phyloP scores from a whole-genome alignment of 1,140 invertebrate genomes.

The Drosophila pseudoobscura region DNA sequence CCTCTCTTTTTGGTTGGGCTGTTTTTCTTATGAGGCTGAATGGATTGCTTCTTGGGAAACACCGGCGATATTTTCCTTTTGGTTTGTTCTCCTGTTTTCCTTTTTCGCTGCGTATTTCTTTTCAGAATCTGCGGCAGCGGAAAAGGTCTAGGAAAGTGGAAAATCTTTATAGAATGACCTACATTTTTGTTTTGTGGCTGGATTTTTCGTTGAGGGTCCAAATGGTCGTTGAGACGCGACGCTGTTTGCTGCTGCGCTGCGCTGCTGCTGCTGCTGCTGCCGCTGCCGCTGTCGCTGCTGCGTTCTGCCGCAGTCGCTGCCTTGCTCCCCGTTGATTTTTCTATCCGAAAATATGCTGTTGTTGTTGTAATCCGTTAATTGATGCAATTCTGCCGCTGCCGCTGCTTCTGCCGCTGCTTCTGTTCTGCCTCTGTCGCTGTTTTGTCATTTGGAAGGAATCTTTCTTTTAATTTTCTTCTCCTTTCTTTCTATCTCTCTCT shows the following conservation, averaged over 20 bases:
- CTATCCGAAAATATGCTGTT: conserved; percentile 26
- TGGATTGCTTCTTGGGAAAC: no score
- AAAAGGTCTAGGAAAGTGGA: conserved; percentile 3
- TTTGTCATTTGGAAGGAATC: conserved; percentile 1
- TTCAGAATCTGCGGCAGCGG: no score
- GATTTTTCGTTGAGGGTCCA: conserved; percentile 13
- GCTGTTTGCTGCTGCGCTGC: neutral
- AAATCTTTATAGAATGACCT: conserved; percentile 20
- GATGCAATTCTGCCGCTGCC: conserved; percentile 15
- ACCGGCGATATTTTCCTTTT: conserved; percentile 1
- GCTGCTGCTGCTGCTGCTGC: no score
- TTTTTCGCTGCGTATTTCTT: conserved; percentile 11
- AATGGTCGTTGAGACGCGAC: neutral
- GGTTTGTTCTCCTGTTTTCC: conserved; percentile 1
- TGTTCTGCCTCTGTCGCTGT: conserved; percentile 8
- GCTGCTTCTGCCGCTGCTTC: conserved; percentile 16
- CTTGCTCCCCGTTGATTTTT: conserved; percentile 5
- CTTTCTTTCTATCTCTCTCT: conserved; percentile 29
- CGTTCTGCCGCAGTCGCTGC: neutral
- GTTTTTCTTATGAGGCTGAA: no score
- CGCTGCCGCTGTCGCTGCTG: no score
- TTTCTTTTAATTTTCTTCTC: neutral
- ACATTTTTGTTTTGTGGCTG: conserved; percentile 24
- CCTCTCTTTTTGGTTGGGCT: no score
- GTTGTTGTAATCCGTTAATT: conserved; percentile 35